Percentiles rank a stretch among this genome's conserved stretches.
These are phyloP conservation scores for Hermetia illucens DNA, from an alignment of 1,140 invertebrate species.

Conservation along the genomic window DNA sequence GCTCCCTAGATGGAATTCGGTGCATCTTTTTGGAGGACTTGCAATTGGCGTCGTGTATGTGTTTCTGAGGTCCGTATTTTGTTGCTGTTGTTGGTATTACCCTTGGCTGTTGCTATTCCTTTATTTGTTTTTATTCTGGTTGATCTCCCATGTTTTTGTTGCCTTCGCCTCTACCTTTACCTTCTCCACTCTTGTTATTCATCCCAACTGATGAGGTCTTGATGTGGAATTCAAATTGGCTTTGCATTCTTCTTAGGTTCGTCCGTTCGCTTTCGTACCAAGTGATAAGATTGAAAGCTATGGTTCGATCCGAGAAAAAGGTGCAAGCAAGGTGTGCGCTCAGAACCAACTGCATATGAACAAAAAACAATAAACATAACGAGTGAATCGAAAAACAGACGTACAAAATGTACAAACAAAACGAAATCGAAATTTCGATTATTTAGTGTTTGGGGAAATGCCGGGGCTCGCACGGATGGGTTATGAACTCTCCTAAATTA, in stretches of 20 bases:
- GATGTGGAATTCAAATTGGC: background rate
- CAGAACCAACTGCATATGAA: no score
- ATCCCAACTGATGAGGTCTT: slow-evolving; percentile 1
- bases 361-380: no score
- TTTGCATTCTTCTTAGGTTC: background rate
- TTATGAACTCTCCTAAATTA: no score
- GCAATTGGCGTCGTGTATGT: no score
- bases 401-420: no score
- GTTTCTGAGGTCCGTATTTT: no score
- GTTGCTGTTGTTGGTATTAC: no score
- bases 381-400: no score
- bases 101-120: no score
- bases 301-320: background rate
- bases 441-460: background rate
- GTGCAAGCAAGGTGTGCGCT: background rate
- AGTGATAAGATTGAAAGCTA: background rate
- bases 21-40: background rate
- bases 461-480: no score
- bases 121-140: background rate
- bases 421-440: background rate
- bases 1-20: no score
- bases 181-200: background rate
- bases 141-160: background rate
- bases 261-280: no score
- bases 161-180: background rate